Conservation (phyloP, 2,888 invertebrate genomes). For the Acanthoscelides obtectus region DNA sequence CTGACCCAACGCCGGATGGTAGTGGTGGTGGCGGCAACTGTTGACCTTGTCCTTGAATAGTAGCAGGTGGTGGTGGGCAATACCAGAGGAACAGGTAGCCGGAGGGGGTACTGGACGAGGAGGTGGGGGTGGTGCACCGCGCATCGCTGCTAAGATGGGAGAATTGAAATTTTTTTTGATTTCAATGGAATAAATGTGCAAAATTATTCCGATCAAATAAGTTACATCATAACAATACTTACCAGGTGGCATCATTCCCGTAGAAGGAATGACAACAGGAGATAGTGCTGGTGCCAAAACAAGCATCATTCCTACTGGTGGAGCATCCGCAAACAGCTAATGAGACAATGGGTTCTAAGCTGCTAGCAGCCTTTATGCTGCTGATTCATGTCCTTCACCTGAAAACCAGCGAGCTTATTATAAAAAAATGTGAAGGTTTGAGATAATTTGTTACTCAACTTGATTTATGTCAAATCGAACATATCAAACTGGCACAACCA, state of each 20-base stretch:
- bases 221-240: no score
- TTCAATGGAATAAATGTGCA: no score
- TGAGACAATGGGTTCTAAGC: slow-evolving; percentile 96
- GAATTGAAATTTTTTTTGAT: no score
- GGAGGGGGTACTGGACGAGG: slow-evolving; percentile 70
- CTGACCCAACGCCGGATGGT: slow-evolving; percentile 14
- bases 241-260: slow-evolving; percentile 64
- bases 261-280: slow-evolving; percentile 48
- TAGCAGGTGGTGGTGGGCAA: slow-evolving; percentile 63
- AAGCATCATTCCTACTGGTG: slow-evolving; percentile 60
- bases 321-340: slow-evolving; percentile 95
- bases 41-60: slow-evolving; percentile 43
- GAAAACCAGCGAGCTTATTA: no score
- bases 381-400: slow-evolving; percentile 95
- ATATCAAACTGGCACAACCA: no score
- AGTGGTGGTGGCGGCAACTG: slow-evolving; percentile 12
- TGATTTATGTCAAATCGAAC: no score
- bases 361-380: slow-evolving; percentile 90
- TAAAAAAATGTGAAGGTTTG: no score
- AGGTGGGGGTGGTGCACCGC: slow-evolving; percentile 66
- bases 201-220: no score
- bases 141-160: slow-evolving; percentile 74
- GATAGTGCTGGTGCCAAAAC: slow-evolving; percentile 54
- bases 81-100: slow-evolving; percentile 55
- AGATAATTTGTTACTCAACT: no score